Evolutionary conservation across 2,113 vertebrate species (phyloP).

Genomic region (Phalacrocorax aristotelis): DNA sequence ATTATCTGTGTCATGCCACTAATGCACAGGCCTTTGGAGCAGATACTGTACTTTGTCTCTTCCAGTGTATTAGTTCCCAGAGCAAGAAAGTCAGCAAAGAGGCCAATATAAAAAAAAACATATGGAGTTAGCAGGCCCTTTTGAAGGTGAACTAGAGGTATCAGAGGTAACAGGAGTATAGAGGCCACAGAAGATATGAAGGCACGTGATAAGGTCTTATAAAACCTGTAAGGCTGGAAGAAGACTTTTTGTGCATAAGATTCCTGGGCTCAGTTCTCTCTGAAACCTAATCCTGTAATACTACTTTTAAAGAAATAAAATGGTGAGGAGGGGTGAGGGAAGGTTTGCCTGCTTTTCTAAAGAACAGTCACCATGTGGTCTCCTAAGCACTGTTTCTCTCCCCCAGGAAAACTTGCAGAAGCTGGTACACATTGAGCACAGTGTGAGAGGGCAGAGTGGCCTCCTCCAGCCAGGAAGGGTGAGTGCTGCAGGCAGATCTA

Average conservation of each 20-base stretch:
- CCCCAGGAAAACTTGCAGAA: constrained; percentile 93
- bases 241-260: not conserved
- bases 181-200: not conserved
- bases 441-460: constrained; percentile 85
- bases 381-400: constrained; percentile 20
- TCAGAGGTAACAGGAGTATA: not conserved
- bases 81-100: not conserved
- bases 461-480: constrained; percentile 94
- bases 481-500: constrained; percentile 59
- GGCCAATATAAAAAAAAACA: not conserved
- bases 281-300: not conserved
- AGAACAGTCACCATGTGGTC: not conserved
- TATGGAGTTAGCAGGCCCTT: not conserved
- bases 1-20: not conserved
- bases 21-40: not conserved
- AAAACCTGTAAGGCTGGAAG: not conserved
- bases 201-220: not conserved
- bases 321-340: not conserved
- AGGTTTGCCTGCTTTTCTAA: not conserved
- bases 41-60: not conserved
- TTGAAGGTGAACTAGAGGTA: not conserved
- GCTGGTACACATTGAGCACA: constrained; percentile 94
- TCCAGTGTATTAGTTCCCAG: not conserved
- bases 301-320: not conserved
- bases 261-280: not conserved